phyloP scores from a whole-genome alignment of 2,888 invertebrate species.

The Nycteola revayana region DNA sequence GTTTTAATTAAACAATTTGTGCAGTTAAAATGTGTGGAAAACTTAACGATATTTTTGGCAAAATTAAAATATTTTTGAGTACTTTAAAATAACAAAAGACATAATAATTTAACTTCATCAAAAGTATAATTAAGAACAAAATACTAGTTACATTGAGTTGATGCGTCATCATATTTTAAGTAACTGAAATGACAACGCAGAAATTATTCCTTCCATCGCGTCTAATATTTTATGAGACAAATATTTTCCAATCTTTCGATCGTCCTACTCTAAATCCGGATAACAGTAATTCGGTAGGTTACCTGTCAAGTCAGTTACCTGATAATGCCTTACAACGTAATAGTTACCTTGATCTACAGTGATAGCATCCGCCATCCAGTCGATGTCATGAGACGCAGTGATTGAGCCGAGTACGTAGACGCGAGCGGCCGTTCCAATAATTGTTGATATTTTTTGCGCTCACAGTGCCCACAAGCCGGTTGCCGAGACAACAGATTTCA shows the following conservation, averaged over 20 bases:
- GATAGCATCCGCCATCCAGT: conserved; percentile 39
- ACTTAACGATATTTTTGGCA: too few relatives aligned
- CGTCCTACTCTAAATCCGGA: conserved; percentile 16
- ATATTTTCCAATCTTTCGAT: conserved; percentile 21
- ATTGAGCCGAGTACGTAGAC: conserved; percentile 26
- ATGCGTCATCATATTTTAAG: too few relatives aligned
- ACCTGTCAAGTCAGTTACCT: conserved; percentile 11
- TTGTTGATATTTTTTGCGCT: conserved; percentile 59
- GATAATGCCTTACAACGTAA: conserved; percentile 38
- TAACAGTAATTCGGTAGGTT: conserved; percentile 16
- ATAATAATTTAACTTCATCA: too few relatives aligned
- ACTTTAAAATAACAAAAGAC: too few relatives aligned
- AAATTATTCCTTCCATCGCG: too few relatives aligned
- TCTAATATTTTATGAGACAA: too few relatives aligned
- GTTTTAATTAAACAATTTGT: too few relatives aligned
- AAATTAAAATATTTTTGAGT: too few relatives aligned
- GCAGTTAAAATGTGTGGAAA: too few relatives aligned
- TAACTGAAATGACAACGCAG: too few relatives aligned
- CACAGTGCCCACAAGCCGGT: conserved; percentile 42
- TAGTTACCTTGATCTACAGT: conserved; percentile 38
- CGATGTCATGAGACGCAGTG: conserved; percentile 19
- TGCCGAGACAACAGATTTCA: conserved; percentile 49
- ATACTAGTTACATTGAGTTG: too few relatives aligned
- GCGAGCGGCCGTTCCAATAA: conserved; percentile 32
- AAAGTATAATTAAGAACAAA: too few relatives aligned